Evolutionary conservation across 2,888 invertebrate species (phyloP).

Genomic region (Amblyteles armatorius): DNA sequence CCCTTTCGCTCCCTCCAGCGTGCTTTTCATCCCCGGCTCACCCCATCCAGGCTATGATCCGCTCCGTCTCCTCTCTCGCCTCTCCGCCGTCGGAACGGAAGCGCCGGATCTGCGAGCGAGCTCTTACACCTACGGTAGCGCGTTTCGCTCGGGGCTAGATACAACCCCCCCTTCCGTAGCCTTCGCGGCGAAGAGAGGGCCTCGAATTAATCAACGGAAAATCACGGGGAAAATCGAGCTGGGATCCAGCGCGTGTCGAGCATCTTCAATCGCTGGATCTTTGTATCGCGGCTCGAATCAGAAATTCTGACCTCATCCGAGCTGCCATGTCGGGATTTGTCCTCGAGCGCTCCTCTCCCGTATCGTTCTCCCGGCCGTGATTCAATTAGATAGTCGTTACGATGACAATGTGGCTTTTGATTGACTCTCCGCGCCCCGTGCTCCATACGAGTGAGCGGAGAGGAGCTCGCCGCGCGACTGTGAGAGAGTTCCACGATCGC

Average conservation of each 20-base stretch:
- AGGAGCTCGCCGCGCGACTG: background rate
- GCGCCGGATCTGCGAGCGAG: conserved; percentile 31
- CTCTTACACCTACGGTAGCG: conserved; percentile 18
- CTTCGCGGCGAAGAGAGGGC: conserved; percentile 57
- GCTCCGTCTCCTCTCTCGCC: conserved; percentile 18
- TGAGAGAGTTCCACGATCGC: conserved; percentile 22
- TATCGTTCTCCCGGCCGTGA: conserved; percentile 35
- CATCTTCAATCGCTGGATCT: conserved; percentile 52
- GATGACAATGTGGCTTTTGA: conserved; percentile 35
- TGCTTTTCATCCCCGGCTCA: conserved; percentile 9
- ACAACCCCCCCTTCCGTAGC: conserved; percentile 53
- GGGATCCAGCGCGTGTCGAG: conserved; percentile 35
- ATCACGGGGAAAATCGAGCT: conserved; percentile 66
- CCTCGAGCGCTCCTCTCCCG: conserved; percentile 5
- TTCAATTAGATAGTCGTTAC: conserved; percentile 62
- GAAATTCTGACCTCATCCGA: conserved; percentile 28
- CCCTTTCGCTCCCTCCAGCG: conserved; percentile 48
- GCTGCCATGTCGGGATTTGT: background rate
- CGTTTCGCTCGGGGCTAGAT: conserved; percentile 70
- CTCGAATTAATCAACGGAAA: conserved; percentile 78
- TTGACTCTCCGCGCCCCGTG: conserved; percentile 14
- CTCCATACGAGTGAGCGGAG: background rate
- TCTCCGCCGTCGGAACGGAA: conserved; percentile 10
- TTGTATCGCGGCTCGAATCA: conserved; percentile 18
- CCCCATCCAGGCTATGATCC: background rate